Evolutionary conservation across 2,888 invertebrate genomes (phyloP).

Genomic region (Pocota personata): DNA sequence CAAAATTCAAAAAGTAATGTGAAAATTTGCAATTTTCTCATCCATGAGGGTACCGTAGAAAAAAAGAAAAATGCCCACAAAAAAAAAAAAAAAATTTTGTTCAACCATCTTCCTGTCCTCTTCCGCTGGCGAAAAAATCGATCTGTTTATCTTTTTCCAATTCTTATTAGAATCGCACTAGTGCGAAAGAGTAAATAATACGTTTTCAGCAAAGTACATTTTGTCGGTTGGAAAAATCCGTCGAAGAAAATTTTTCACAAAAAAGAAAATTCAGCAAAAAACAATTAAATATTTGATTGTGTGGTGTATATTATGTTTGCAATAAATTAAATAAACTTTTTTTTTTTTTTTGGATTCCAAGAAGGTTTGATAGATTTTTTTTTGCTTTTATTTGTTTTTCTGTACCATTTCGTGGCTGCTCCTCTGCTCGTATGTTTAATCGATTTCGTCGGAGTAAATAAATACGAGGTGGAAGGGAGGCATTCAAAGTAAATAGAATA

Average conservation of each 20-base stretch:
- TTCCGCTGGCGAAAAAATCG: slow-evolving; percentile 1
- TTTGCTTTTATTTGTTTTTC: slow-evolving; percentile 46
- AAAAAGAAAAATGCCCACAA: slow-evolving; percentile 12
- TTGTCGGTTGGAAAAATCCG: slow-evolving; percentile 39
- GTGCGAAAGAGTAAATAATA: slow-evolving; percentile 26
- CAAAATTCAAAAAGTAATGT: slow-evolving; percentile 47
- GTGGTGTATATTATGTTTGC: not conserved
- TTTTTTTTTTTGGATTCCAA: not conserved
- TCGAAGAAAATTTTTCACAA: not conserved
- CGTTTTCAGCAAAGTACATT: not conserved
- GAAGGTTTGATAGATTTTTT: slow-evolving; percentile 23
- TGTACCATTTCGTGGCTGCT: slow-evolving; percentile 7
- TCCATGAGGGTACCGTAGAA: slow-evolving; percentile 30
- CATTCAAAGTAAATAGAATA: not conserved
- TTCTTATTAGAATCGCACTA: slow-evolving; percentile 43
- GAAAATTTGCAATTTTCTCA: slow-evolving; percentile 30
- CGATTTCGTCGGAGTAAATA: slow-evolving; percentile 53
- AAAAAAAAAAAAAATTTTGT: not conserved
- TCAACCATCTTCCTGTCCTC: slow-evolving; percentile 23
- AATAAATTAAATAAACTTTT: not conserved
- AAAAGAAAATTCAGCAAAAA: not conserved
- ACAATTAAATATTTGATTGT: not conserved
- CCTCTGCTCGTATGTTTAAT: slow-evolving; percentile 21
- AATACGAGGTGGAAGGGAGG: slow-evolving; percentile 6
- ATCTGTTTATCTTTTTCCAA: slow-evolving; percentile 48